These are phyloP conservation scores for Axinella damicornis DNA, from an alignment of 37 sponge, comb jelly and placozoan species.

Conservation along the genomic window DNA sequence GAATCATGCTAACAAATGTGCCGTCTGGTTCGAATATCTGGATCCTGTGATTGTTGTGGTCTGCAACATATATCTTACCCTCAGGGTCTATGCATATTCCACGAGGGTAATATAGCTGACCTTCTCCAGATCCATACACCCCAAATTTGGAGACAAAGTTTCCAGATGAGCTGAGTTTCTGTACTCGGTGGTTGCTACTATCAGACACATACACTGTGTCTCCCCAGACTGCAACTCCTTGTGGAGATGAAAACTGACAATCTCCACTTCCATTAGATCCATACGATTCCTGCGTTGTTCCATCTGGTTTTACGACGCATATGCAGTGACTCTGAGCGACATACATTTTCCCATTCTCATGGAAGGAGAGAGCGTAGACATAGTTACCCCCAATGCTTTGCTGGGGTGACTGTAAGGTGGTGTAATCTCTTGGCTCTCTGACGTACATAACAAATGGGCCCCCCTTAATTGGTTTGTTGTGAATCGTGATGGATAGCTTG, in stretches of 20 bases:
- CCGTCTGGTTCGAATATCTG: constrained; percentile 43
- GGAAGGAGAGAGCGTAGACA: too few species aligned
- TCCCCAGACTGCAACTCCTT: constrained; percentile 31
- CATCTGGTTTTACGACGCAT: too few species aligned
- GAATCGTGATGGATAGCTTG: constrained; percentile 3
- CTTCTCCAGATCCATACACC: constrained; percentile 24
- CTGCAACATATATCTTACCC: constrained; percentile 35
- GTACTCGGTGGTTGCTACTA: constrained; percentile 32
- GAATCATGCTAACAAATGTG: constrained; percentile 7
- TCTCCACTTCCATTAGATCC: constrained; percentile 39
- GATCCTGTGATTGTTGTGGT: constrained; percentile 28
- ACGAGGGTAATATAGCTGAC: constrained; percentile 30
- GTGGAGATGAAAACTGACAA: constrained; percentile 37
- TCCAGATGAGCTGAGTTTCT: constrained; percentile 19
- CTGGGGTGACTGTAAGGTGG: too few species aligned
- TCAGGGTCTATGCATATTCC: constrained; percentile 37
- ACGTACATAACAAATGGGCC: constrained; percentile 24
- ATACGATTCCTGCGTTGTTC: not conserved
- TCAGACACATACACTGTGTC: constrained; percentile 53
- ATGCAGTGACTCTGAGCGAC: too few species aligned
- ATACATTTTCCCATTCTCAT: too few species aligned
- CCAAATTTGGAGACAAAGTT: constrained; percentile 47
- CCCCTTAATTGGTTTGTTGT: not conserved
- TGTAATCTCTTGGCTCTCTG: too few species aligned
- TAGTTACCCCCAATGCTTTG: too few species aligned